A percentile compares a stretch with the other conserved stretches of the same genome.
Evolutionary conservation across 2,888 invertebrate species (phyloP).

Genomic region (Andrena marginata): DNA sequence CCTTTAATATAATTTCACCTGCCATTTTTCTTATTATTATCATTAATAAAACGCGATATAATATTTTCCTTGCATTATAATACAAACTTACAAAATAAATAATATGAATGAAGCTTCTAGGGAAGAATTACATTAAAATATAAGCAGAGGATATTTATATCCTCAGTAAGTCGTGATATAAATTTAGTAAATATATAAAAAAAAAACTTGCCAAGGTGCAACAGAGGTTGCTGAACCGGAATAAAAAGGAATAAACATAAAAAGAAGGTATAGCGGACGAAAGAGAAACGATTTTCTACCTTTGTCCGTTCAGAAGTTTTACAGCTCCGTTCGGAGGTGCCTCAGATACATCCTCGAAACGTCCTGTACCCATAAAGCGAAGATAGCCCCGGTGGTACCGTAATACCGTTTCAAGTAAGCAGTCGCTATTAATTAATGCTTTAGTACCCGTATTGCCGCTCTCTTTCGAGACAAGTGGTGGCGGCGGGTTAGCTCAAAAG

Average conservation of each 20-base stretch:
- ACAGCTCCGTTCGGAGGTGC: slow-evolving; percentile 51
- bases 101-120: too few species aligned
- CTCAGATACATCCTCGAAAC: slow-evolving; percentile 62
- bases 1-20: too few species aligned
- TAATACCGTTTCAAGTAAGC: slow-evolving; percentile 75
- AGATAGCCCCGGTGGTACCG: slow-evolving; percentile 61
- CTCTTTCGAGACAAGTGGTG: slow-evolving; percentile 46
- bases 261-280: not conserved
- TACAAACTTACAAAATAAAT: too few species aligned
- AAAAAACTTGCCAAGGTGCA: too few species aligned
- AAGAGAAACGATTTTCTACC: slow-evolving; percentile 32
- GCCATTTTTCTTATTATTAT: too few species aligned
- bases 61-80: too few species aligned
- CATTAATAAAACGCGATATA: too few species aligned
- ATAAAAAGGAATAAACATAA: not conserved
- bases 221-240: too few species aligned
- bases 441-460: slow-evolving; percentile 78
- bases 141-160: too few species aligned
- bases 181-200: too few species aligned
- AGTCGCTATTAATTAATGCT: slow-evolving; percentile 83
- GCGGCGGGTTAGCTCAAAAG: slow-evolving; percentile 33
- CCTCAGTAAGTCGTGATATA: too few species aligned
- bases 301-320: slow-evolving; percentile 47
- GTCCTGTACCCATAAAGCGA: slow-evolving; percentile 67
- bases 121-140: too few species aligned